phyloP scores from a whole-genome alignment of 2,888 invertebrate species.

The Notocelia uddmanniana region DNA sequence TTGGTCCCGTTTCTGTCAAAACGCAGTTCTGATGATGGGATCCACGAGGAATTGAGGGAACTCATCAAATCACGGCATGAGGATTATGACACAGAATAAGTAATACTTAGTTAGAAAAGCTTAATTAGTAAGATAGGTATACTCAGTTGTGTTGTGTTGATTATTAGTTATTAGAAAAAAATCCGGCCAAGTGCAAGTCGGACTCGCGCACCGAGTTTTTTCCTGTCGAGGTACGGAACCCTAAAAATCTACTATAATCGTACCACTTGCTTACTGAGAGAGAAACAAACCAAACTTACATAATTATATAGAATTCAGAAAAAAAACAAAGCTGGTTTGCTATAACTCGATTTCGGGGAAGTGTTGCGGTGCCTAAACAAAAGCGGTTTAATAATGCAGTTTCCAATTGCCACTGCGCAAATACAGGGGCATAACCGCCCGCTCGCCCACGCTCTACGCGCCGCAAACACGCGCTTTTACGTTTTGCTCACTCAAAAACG shows the following conservation, averaged over 20 bases:
- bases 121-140: neutral
- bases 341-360: conserved; percentile 62
- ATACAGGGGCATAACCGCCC: conserved; percentile 69
- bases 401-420: conserved; percentile 84
- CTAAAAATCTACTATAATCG: neutral
- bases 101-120: too few species aligned
- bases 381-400: conserved; percentile 85
- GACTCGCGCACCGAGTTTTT: too few species aligned
- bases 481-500: conserved; percentile 45
- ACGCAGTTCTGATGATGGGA: too few species aligned
- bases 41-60: too few species aligned
- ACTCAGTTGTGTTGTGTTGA: neutral
- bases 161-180: too few species aligned
- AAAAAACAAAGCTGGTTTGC: conserved; percentile 52
- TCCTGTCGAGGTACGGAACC: too few species aligned
- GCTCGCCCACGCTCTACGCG: conserved; percentile 57
- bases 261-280: conserved; percentile 25
- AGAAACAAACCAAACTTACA: conserved; percentile 32
- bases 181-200: too few species aligned
- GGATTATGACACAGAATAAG: too few species aligned
- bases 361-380: conserved; percentile 83
- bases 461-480: conserved; percentile 58
- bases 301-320: conserved; percentile 47
- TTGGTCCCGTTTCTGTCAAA: too few species aligned
- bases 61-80: too few species aligned